phyloP scores from a whole-genome alignment of 2,113 vertebrate genomes.

The Myanophis thanlyinensis region DNA sequence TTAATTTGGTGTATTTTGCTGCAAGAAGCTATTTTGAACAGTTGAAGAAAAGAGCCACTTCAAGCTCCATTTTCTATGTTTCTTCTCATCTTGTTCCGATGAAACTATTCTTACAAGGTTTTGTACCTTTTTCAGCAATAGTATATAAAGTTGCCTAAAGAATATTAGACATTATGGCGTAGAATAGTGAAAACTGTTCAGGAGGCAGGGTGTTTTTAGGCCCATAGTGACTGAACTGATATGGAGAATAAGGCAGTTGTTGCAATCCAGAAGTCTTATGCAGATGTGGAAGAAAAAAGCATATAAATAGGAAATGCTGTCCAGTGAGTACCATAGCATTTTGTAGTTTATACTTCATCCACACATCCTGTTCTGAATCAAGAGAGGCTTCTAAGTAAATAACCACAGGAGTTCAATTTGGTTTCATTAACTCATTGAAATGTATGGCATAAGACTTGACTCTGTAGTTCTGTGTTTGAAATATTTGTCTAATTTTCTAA shows the following conservation, averaged over 20 bases:
- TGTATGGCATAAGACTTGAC: constrained; percentile 32
- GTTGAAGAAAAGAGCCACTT: constrained; percentile 46
- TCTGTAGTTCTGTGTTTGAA: constrained; percentile 2
- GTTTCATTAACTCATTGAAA: constrained; percentile 45
- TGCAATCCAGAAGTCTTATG: constrained; percentile 16
- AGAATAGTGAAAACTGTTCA: constrained; percentile 64
- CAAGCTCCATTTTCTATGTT: constrained; percentile 43
- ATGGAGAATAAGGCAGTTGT: constrained; percentile 12
- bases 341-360: neutral
- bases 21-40: constrained; percentile 48
- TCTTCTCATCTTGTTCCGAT: constrained; percentile 51
- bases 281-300: neutral
- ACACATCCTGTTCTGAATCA: neutral
- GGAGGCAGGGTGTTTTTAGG: constrained; percentile 54
- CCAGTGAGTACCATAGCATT: neutral
- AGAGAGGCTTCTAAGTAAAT: neutral
- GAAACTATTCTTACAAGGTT: constrained; percentile 56
- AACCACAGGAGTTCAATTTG: neutral
- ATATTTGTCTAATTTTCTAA: constrained; percentile 1
- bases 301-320: neutral
- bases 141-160: constrained; percentile 56
- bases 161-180: constrained; percentile 47
- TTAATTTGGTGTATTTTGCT: constrained; percentile 48
- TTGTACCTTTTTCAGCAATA: constrained; percentile 63
- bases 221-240: constrained; percentile 49